Evolutionary conservation across 2,113 vertebrate genomes (phyloP), one percentile per base, ranked within the genome.

Genomic region (Rafetus swinhoei): DNA sequence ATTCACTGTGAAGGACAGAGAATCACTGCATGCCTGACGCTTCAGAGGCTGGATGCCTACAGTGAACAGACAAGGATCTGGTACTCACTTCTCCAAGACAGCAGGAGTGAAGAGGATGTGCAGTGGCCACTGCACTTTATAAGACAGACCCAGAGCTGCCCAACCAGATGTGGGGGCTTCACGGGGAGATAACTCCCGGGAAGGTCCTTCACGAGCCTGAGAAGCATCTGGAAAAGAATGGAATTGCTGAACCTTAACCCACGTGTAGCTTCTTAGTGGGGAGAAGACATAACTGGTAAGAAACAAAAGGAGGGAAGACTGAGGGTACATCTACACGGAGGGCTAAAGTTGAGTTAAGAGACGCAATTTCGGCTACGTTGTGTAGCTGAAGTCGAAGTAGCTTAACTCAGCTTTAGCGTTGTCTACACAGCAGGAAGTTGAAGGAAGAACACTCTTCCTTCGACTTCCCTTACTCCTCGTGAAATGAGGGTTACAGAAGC

Each of bases 71-170:
- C 93, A 57, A 32, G 88, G 19, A 90, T 45, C 24, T 39, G 62
- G 21, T 52, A 98, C 99, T 95, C 96, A 99, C 99, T 99, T 99
- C 95, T 99, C 99, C 53, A 99, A 92, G 87, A 99, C 98, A 5
- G 99, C 99, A 1, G 99, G 99, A 29, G 99, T 99, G 97, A 99
- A 99, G 82, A 99, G 99, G 97, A 99, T 99, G 96, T 99, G 99
- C 76, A 99, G 97, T 1, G 99, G 99, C 99, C 99, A 99, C 13
- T 99, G 99, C 27, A 99, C 99, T 97, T 99, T 99, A 97, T 99
- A 99, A 97, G 98, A 98, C 94, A 99, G 98, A 27, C 99, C 99
- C 22, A 99, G 98, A 39, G 99, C 99, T 6, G 99, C 99, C 99
- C 99, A 99, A 87, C 99, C 99, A 0, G 99, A 99, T 1, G 98